Conservation (phyloP, 2,113 vertebrate species). For the Paradisaea rubra region DNA sequence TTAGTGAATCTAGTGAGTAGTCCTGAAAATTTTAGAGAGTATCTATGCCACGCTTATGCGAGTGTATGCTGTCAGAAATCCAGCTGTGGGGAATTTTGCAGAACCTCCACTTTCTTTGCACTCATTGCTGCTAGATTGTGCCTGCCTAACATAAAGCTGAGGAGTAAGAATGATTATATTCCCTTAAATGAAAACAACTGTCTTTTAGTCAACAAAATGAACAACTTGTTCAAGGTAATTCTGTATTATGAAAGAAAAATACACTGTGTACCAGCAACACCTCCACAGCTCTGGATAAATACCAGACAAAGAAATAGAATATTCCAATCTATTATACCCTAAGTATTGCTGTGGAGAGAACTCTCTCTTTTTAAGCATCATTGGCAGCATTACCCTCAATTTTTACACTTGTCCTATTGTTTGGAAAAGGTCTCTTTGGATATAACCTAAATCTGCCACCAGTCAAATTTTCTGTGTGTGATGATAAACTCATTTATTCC, state of each 20-base stretch:
- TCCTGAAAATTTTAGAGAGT: background rate
- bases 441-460: background rate
- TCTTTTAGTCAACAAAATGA: background rate
- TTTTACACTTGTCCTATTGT: background rate
- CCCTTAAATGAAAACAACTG: background rate
- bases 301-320: background rate
- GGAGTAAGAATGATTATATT: background rate
- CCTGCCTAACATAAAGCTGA: background rate
- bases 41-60: background rate
- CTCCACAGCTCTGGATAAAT: background rate
- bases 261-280: background rate
- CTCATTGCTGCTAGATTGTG: background rate
- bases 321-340: background rate
- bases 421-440: background rate
- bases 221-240: background rate
- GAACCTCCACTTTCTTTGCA: background rate
- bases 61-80: background rate
- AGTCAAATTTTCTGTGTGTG: background rate
- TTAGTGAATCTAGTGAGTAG: background rate
- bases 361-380: background rate
- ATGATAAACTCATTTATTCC: slow-evolving; percentile 35
- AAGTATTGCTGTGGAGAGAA: background rate
- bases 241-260: background rate
- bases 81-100: background rate
- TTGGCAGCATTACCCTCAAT: background rate